Base-by-base conservation (phyloP, 2,113 vertebrate genomes). In the Hippocampus abdominalis region DNA sequence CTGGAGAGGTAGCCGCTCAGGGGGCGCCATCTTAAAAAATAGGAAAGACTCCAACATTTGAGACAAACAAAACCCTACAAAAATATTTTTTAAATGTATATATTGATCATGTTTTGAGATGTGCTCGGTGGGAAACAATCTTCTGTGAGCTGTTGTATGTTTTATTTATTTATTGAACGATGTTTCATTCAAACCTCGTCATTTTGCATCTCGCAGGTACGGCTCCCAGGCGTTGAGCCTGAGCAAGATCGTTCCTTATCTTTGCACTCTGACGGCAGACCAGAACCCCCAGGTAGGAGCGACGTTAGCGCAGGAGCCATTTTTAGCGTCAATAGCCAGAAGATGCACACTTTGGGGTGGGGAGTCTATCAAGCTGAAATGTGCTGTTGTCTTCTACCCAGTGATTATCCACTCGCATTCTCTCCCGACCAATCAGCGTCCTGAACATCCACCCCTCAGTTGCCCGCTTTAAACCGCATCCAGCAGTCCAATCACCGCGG, bases 231-330 rank as follows among this genome's bases (percentile, higher is more conserved):
- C 91, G 0, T 87, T 98, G 87, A 91, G 90, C 73, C 92, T 98
- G 86, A 98, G 93, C 91, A 98, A 98, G 87, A 83, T 98, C 76
- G 94, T 98, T 73, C 96, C 95, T 36, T 93, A 95, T 85, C 91
- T 98, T 72, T 98, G 96, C 83, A 20, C 90, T 80, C 88, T 93
- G 1, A 92, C 94, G 77, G 95, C 94, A 88, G 96, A 98, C 91
- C 96, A 95, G 16, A 96, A 96, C 80, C 94, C 93, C 81, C 96
- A 98, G 93, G 96, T 98, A 87, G 91, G 89, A 69, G 16, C 48
- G 48, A n/a, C 13, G 21, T 20, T 73, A 42, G 48, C 18, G 16
- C 18, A 23, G n/a, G 8, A 69, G 16, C 66, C 56, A 74, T 86
- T 82, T 86, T 88, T 79, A 75, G 85, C 73, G 73, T 82, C 78